Evolutionary conservation across 2,888 invertebrate species (phyloP), one percentile per base, ranked within the genome.

Genomic region (Limnephilus auricula): DNA sequence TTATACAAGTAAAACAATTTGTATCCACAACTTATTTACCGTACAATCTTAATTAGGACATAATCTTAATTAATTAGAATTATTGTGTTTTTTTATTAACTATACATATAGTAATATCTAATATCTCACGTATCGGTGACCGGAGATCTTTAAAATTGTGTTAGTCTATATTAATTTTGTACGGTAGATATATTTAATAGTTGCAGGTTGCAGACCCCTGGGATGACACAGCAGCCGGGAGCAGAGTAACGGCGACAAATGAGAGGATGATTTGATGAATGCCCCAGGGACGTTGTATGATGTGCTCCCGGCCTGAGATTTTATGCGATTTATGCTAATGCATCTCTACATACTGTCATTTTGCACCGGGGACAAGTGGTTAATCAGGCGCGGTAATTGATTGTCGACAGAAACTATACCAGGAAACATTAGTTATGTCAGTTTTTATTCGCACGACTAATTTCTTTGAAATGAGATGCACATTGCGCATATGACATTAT

Each of bases 271-370:
- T 50, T 45, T 50, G 86, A 86, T 65, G 86, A 37, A 86, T 40
- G 45, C 86, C 31, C 86, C 40, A 31, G 86, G 86, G 86, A 86
- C 40, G 40, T 45, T 30, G 31, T 65, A 31, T 86, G 82, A 32
- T 37, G 82, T 34, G 65, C 34, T 32, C 82, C 34, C 30, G 86
- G 45, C 30, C 32, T 86, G 18, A 86, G 31, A 30, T 50, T 86
- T 86, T 50, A 86, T 65, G 50, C 45, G 32, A 86, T 86, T 86
- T 86, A 86, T 86, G 32, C 37, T 82, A 37, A 82, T 37, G 82
- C 65, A 25, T 65, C n/a, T 65, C 65, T 65, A 65, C 65, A 25
- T 65, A 65, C 65, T 65, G 65, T 65, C 65, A 65, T 65, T 65
- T n/a, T 65, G 65, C 65, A 65, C n/a, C 9, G 65, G 25, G 25